Conservation (phyloP, 2,113 vertebrate genomes). For the Diglossa brunneiventris region DNA sequence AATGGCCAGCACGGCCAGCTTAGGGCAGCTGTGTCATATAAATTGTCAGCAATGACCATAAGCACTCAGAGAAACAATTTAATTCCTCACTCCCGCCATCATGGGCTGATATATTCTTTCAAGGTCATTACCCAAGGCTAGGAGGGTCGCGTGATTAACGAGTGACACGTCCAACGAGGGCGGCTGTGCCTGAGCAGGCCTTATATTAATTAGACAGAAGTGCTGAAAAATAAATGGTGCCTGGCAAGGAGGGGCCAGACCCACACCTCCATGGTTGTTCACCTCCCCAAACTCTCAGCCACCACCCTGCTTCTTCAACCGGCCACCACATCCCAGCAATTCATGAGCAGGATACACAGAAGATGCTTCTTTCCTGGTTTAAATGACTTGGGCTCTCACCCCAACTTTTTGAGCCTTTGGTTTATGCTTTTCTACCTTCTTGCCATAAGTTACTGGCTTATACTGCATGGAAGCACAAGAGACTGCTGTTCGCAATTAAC, state of each 20-base stretch:
- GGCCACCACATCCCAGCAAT: conserved; percentile 4
- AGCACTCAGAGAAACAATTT: conserved; percentile 99
- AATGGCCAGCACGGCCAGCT: conserved; percentile 70
- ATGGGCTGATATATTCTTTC: conserved; percentile 99
- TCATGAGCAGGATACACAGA: not conserved
- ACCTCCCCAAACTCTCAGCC: conserved; percentile 15
- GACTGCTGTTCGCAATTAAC: not conserved
- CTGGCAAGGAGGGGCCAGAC: conserved; percentile 74
- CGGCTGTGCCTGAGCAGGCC: conserved; percentile 87
- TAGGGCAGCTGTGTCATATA: conserved; percentile 88
- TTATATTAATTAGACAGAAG: conserved; percentile 96
- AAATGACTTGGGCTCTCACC: not conserved
- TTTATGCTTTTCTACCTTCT: conserved; percentile 42
- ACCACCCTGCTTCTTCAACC: conserved; percentile 12
- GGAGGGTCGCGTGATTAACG: conserved; percentile 99
- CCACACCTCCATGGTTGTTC: conserved; percentile 30
- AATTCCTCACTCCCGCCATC: conserved; percentile 97
- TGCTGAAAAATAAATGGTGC: conserved; percentile 82
- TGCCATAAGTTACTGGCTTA: conserved; percentile 43
- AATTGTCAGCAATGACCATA: conserved; percentile 97
- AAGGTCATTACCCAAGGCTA: conserved; percentile 99
- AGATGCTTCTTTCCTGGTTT: not conserved
- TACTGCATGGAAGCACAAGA: not conserved
- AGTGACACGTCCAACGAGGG: conserved; percentile 94
- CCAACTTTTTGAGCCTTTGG: conserved; percentile 19